phyloP scores from a whole-genome alignment of 2,113 vertebrate species.

The Osmerus eperlanus region DNA sequence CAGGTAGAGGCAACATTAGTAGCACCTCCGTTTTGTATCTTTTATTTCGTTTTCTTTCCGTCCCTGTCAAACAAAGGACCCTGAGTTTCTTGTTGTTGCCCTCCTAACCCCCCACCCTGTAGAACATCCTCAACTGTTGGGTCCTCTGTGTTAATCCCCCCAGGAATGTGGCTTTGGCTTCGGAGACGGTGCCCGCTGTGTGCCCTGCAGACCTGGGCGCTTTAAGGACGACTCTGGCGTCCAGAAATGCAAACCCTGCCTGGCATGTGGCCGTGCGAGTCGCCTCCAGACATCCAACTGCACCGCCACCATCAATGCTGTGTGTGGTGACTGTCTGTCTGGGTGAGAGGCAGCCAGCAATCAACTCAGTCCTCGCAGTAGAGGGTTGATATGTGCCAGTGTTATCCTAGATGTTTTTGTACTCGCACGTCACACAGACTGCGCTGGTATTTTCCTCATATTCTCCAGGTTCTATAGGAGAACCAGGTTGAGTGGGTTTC shows the following conservation, averaged over 20 bases:
- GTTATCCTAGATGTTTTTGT: no score
- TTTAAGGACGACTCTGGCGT: constrained; percentile 86
- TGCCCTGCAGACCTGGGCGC: constrained; percentile 80
- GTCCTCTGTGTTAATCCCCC: constrained; percentile 68
- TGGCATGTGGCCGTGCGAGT: constrained; percentile 78
- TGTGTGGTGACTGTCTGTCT: constrained; percentile 83
- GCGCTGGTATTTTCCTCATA: neutral
- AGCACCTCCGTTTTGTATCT: no score
- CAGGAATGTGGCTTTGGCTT: constrained; percentile 91
- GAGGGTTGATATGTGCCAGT: no score
- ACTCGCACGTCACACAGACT: no score
- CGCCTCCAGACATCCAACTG: constrained; percentile 84
- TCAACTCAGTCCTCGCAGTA: no score
- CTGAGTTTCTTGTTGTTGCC: no score
- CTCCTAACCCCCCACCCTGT: neutral
- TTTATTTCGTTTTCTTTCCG: no score
- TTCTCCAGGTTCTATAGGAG: constrained; percentile 81
- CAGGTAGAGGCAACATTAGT: no score
- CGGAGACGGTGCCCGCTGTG: constrained; percentile 82
- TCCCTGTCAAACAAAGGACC: no score
- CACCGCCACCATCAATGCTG: constrained; percentile 75
- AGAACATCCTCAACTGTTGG: constrained; percentile 17
- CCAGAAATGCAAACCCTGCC: constrained; percentile 85
- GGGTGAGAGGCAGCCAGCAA: constrained; percentile 67
- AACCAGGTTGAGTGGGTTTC: constrained; percentile 85